Evolutionary conservation across 2,113 vertebrate genomes (phyloP), one percentile per base, ranked within the genome.

Genomic region (Paedocypris sp.): DNA sequence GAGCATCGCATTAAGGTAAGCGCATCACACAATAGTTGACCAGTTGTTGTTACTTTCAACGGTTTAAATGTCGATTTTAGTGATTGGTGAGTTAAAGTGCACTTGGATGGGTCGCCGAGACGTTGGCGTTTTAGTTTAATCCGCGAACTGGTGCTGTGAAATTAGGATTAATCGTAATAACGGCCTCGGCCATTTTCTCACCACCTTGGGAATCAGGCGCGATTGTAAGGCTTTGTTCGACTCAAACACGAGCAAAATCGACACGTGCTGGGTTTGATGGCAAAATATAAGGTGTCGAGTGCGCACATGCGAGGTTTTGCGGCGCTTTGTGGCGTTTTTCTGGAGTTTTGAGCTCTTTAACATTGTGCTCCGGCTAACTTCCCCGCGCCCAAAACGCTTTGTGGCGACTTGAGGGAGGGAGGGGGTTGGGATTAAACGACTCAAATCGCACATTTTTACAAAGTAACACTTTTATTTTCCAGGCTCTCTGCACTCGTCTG

Each of bases 381-480:
- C 64, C 76, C 79, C 80, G 77, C 81, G 80, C 72, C 64, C 31
- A 59, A 54, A 58, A 64, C 48, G 68, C 72, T 80, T 81, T 85
- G 81, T 85, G 71, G 76, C 74, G 73, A 69, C 62, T 42, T 45
- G 15, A 64, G 49, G 20, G 38, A 43, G 75, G 80, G 83, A n/a
- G n/a, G 84, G 81, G 81, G 82, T 83, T 80, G 80, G 82, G 82
- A 70, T 54, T 51, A 50, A 66, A 58, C 29, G 13, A n/a, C 29
- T 16, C 20, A 66, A 48, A 47, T 15, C 56, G 6, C 12, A 9
- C 64, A 19, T 68, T 56, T 60, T 49, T 16, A 32, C 42, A 51
- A 67, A 45, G 39, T 9, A 26, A 32, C 25, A 52, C 0, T 6
- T 20, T 56, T 32, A 64, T 52, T 0, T 64, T 29, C 1, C 65